Evolutionary conservation across 1,140 invertebrate species (phyloP), one percentile per base, ranked within the genome.

Genomic region (Hirudo medicinalis): DNA sequence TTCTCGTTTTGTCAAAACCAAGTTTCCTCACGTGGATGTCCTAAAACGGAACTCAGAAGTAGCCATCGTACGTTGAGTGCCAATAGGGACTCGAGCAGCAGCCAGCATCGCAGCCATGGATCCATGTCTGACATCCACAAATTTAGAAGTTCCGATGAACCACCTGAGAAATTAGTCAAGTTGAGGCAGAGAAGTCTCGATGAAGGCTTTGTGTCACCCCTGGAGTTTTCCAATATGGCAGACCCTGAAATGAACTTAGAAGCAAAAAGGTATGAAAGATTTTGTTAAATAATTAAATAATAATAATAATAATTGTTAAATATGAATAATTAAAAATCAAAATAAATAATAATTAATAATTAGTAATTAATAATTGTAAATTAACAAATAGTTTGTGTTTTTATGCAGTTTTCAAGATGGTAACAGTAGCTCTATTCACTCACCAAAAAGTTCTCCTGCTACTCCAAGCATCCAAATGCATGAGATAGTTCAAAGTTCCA

Each of bases 1-100:
- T 63, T 63, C 29, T 63, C 57, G 15, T 63, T 63, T 63, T 63
- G 57, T n/a, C 57, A 63, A 20, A 25, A 22, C 29, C 57, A 63
- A n/a, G 29, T 63, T 25, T 63, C 57, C 2, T 63, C 57, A 11
- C 22, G 11, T 63, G 22, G 22, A 25, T 22, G 22, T 63, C 15
- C 57, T 25, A 63, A 22, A 13, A 63, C 11, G 9, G 57, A 22
- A 63, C 8, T 63, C 57, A 63, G 8, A 32, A 13, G 22, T 63
- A 20, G 29, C 29, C 22, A 63, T 63, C 22, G 29, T 25, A 63
- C 29, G 11, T 13, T 63, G 8, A 63, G 29, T 20, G 57, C 22
- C 9, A 32, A 25, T n/a, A 32, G 29, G 29, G 57, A 63, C 8
- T 4, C 2, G 17, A 63, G 29, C 22, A 25, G 8, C 57, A 32